These are phyloP conservation scores for Oligia fasciuncula DNA, from an alignment of 2,888 invertebrate genomes.

Conservation along the genomic window DNA sequence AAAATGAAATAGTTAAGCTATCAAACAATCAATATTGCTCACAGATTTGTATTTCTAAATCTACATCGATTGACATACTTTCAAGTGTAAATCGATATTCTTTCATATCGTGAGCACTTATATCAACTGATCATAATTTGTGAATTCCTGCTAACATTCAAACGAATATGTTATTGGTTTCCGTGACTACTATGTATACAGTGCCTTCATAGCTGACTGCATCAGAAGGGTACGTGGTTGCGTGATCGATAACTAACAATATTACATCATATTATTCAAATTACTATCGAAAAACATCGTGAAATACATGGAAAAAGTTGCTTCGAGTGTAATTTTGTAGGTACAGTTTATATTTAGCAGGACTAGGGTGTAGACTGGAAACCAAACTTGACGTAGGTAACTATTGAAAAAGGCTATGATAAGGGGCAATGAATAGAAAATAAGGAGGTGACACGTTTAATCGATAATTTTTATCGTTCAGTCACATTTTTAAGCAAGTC, in stretches of 20 bases:
- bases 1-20: not conserved
- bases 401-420: not conserved
- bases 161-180: conserved; percentile 59
- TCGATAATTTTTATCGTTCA: not conserved
- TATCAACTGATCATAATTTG: conserved; percentile 37
- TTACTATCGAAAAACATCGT: conserved; percentile 48
- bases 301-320: conserved; percentile 35
- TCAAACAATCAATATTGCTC: not conserved
- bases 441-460: not conserved
- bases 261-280: conserved; percentile 65
- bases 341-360: conserved; percentile 25
- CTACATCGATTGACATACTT: not conserved
- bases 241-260: conserved; percentile 55
- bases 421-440: not conserved
- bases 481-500: not conserved
- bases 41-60: not conserved
- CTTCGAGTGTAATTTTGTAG: conserved; percentile 13
- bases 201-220: conserved; percentile 17
- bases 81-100: not conserved
- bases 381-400: conserved; percentile 1
- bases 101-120: conserved; percentile 45
- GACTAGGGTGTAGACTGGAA: not conserved
- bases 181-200: conserved; percentile 52
- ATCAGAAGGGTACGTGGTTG: conserved; percentile 41
- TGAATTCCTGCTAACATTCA: conserved; percentile 39